Base-by-base conservation (phyloP, 2,888 invertebrate species). In the Metallyticus violacea region DNA sequence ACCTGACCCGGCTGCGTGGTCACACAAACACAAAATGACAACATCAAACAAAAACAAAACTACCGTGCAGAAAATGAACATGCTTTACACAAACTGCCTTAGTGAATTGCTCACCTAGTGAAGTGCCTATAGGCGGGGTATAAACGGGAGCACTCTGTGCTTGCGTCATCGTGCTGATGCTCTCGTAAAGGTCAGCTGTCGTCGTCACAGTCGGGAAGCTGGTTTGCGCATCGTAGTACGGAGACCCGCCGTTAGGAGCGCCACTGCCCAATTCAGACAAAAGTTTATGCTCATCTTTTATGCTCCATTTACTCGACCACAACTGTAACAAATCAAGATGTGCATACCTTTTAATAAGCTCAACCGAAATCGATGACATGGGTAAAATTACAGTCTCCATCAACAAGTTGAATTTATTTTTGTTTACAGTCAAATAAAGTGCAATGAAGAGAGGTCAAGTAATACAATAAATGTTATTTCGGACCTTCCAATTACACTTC, bases 201-300 rank as follows among this genome's bases (percentile, higher is more conserved):
- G 93, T 92, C 89, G 92, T 88, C 7, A 87, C 88, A 5, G 88
- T 88, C 26, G 89, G 93, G 88, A 93, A 93, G 89, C 81, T 92
- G 89, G 87, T 89, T 89, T 91, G 91, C 90, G 91, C 89, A 88
- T 90, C 90, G 89, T 90, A 90, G 89, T 91, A 91, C 26, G 90
- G 90, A 22, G 90, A 90, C 86, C 91, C 91, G 26, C 91, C 93
- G 86, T 92, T 91, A 86, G 91, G 91, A 84, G 93, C 93, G 77
- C 93, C 92, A 89, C 94, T 94, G 30, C 96, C 96, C 81, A 97
- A 93, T 91, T 97, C 97, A 82, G 97, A 97, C 88, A 97, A 92
- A 85, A 97, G 92, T 92, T 97, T 97, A 93, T 97, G 97, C 91
- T 97, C 97, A 92, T 97, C 97, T 92, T 97, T 97, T 91, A 97